Evolutionary conservation across 2,113 vertebrate species (phyloP).

Genomic region (Charina bottae): DNA sequence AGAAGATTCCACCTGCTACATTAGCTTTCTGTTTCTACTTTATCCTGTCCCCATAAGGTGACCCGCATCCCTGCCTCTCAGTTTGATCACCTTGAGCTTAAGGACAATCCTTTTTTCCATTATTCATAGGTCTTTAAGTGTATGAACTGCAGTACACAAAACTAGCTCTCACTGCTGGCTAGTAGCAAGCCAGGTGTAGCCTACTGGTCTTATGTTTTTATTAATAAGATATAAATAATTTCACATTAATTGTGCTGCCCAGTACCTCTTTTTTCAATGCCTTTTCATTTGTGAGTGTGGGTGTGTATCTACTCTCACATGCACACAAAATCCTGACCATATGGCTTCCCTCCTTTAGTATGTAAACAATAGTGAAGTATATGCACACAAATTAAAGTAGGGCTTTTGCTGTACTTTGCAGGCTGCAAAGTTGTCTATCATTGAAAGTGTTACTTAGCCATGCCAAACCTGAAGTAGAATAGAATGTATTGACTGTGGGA

Average conservation of each 20-base stretch:
- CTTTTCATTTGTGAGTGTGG: background rate
- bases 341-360: background rate
- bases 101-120: background rate
- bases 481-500: conserved; percentile 11
- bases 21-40: background rate
- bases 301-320: background rate
- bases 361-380: background rate
- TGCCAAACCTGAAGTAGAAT: conserved; percentile 5
- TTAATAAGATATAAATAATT: background rate
- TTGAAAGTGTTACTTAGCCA: conserved; percentile 6
- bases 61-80: background rate
- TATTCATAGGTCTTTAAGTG: background rate
- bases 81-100: background rate
- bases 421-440: background rate
- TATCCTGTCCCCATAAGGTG: background rate
- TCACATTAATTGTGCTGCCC: background rate
- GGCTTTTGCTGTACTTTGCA: background rate
- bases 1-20: background rate
- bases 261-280: background rate
- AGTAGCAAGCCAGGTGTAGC: background rate
- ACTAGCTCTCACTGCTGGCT: background rate
- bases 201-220: background rate
- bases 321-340: background rate
- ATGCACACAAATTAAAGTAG: background rate
- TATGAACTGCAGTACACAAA: background rate